These are phyloP conservation scores for Pycnonotus jocosus DNA, from an alignment of 2,113 vertebrate genomes.

Conservation along the genomic window DNA sequence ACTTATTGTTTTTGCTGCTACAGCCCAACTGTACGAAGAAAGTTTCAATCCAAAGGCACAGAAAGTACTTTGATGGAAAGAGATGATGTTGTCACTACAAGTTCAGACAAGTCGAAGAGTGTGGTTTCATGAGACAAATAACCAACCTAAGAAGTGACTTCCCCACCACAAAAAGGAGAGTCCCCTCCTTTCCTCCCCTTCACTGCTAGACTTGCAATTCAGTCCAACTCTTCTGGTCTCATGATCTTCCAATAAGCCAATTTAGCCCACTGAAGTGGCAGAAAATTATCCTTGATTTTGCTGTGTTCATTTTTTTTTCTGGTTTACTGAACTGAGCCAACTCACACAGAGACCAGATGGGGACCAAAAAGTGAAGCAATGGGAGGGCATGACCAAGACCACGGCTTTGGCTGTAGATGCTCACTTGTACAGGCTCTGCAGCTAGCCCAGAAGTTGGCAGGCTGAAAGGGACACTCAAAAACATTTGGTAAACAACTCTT, in stretches of 20 bases:
- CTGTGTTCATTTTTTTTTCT: background rate
- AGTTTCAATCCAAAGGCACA: background rate
- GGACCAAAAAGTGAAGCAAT: background rate
- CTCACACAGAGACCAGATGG: background rate
- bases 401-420: background rate
- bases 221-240: background rate
- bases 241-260: background rate
- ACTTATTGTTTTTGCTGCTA: background rate
- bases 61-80: background rate
- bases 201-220: background rate
- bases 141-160: background rate
- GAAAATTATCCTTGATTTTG: background rate
- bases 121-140: background rate
- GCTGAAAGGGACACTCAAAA: background rate
- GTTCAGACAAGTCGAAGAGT: background rate
- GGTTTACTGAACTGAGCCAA: background rate
- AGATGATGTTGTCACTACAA: background rate
- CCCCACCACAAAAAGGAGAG: background rate
- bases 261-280: background rate
- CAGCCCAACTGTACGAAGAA: background rate
- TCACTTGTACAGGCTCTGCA: background rate
- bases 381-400: background rate
- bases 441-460: background rate
- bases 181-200: background rate
- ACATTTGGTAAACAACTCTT: background rate